phyloP scores from a whole-genome alignment of 1,140 invertebrate genomes.

The Ectropis grisescens region DNA sequence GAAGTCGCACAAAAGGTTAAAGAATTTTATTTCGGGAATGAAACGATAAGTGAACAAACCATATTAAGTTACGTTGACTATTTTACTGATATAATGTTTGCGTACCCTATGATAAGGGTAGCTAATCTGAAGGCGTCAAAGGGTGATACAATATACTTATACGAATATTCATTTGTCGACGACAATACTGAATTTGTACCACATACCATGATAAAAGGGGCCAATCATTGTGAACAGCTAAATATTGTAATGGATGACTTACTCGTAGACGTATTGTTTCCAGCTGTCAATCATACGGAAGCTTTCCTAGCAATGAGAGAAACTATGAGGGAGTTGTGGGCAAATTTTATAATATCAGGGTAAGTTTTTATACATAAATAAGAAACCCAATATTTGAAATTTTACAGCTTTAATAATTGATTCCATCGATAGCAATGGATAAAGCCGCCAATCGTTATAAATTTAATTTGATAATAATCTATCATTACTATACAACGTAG shows the following conservation, averaged over 20 bases:
- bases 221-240: conserved; percentile 27
- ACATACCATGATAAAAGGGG: conserved; percentile 18
- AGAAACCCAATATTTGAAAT: no score
- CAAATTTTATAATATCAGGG: not conserved
- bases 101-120: conserved; percentile 23
- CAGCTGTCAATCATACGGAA: not conserved
- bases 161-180: conserved; percentile 31
- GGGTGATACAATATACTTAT: conserved; percentile 31
- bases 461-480: no score
- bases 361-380: not conserved
- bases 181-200: conserved; percentile 17
- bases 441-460: no score
- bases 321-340: not conserved
- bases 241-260: conserved; percentile 16
- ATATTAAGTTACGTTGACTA: conserved; percentile 32
- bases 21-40: conserved; percentile 24
- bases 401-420: no score
- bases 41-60: conserved; percentile 18
- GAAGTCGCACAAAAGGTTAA: conserved; percentile 18
- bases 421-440: no score
- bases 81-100: conserved; percentile 30
- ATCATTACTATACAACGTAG: no score
- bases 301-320: conserved; percentile 1
- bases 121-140: conserved; percentile 20
- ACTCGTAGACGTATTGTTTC: no score